Evolutionary conservation across 2,113 vertebrate species (phyloP), one percentile per base, ranked within the genome.

Genomic region (Eclectus roratus): DNA sequence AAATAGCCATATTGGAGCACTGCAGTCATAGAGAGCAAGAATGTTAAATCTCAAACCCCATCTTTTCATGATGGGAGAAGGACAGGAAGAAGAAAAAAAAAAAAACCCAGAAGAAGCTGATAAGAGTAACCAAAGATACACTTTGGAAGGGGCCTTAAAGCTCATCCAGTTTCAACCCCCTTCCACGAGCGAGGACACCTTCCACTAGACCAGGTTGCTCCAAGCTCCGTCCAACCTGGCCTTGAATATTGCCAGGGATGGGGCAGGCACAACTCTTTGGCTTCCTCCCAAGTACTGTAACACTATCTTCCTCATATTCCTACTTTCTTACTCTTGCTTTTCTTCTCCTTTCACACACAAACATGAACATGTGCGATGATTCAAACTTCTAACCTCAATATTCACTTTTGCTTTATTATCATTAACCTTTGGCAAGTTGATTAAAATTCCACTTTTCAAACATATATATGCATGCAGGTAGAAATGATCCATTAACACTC

Each of bases 51-150:
- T 74, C 35, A 46, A 83, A 84, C 49, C 41, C 4, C 13, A 5
- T 64, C 5, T 70, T 89, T 74, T 33, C 2, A 1, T 33, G 9
- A 5, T 55, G 5, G 6, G 1, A 5, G 6, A 2, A 27, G 11
- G 14, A 80, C 4, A 47, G 4, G 1, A 13, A 7, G 43, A 66
- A 33, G 25, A 28, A 71, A 50, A 28, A n/a, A 72, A 39, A 55
- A 52, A 1, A 47, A 71, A 52, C n/a, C n/a, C n/a, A n/a, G n/a
- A n/a, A 9, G 28, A 49, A 63, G 8, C 3, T 47, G 15, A 4
- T 43, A 47, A 80, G 3, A 58, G 7, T 6, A 53, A 4, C 3
- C 7, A 49, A 71, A 50, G 3, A 27, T 6, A 24, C 3, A 35
- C 4, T 31, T 70, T 58, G 55, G 33, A 58, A n/a, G 13, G 13